Conservation (phyloP, 2,797 vertebrate species). For the Ctenopoma kingsleyae region DNA sequence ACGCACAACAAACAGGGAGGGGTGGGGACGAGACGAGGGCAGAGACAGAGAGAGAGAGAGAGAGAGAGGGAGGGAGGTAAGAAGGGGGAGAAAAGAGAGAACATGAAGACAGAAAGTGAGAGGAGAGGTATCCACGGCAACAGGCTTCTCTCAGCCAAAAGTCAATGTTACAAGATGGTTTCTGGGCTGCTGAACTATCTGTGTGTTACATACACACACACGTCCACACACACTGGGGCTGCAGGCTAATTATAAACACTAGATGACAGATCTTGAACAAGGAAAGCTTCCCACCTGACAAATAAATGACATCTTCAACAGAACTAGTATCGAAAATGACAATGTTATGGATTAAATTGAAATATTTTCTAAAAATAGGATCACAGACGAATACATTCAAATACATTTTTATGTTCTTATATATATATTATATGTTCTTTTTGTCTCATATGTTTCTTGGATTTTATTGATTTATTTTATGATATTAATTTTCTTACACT, state of each 20-base stretch:
- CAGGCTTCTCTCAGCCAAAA: constrained; percentile 78
- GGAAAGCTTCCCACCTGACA: not conserved
- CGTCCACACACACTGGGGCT: constrained; percentile 15
- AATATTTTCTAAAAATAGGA: not conserved
- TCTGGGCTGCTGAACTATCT: constrained; percentile 63
- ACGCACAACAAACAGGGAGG: constrained; percentile 35
- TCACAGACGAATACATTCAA: not conserved
- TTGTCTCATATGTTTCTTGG: not conserved
- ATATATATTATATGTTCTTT: too few relatives aligned
- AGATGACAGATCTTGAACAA: not conserved
- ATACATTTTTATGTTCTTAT: not conserved
- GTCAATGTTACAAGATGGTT: constrained; percentile 65
- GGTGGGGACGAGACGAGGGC: constrained; percentile 5
- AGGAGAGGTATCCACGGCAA: constrained; percentile 84
- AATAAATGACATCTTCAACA: not conserved
- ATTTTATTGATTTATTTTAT: not conserved
- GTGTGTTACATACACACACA: constrained; percentile 21
- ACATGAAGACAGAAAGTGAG: constrained; percentile 56
- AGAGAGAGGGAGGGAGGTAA: constrained; percentile 25
- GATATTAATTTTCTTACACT: not conserved
- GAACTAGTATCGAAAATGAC: not conserved
- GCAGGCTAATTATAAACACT: constrained; percentile 28
- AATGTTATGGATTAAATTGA: too few relatives aligned
- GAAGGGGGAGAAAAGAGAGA: constrained; percentile 34
- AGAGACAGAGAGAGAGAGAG: constrained; percentile 20